Evolutionary conservation across 2,797 vertebrate genomes (phyloP).

Genomic region (Zenarchopterus dispar): DNA sequence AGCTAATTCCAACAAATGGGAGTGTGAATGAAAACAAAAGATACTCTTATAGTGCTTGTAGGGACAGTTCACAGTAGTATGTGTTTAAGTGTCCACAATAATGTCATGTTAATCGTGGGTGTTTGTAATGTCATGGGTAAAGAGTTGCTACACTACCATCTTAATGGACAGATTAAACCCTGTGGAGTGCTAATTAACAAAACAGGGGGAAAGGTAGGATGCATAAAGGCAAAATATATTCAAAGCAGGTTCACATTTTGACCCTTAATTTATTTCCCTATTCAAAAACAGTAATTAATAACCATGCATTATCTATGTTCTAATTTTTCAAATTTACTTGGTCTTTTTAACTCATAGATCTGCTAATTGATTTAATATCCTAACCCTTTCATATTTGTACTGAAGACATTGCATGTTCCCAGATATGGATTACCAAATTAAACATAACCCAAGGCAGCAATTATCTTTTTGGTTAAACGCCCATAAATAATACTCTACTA

Average conservation of each 20-base stretch:
- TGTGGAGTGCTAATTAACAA: slow-evolving; percentile 10
- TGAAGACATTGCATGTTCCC: too few relatives aligned
- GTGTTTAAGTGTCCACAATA: slow-evolving; percentile 27
- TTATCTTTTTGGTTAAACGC: background rate
- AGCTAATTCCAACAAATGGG: slow-evolving; percentile 56
- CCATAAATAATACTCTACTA: background rate
- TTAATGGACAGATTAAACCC: slow-evolving; percentile 18
- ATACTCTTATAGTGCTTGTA: slow-evolving; percentile 11
- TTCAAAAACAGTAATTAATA: slow-evolving; percentile 3
- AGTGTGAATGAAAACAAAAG: slow-evolving; percentile 56
- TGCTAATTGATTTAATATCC: too few relatives aligned
- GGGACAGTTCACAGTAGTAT: slow-evolving; percentile 24
- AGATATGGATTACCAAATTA: background rate
- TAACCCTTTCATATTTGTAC: too few relatives aligned
- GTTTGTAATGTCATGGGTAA: slow-evolving; percentile 17
- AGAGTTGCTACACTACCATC: slow-evolving; percentile 16
- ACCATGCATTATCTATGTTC: background rate
- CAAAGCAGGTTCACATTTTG: slow-evolving; percentile 17
- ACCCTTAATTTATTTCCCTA: slow-evolving; percentile 5
- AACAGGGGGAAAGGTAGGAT: background rate
- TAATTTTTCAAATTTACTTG: background rate
- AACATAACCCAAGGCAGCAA: background rate
- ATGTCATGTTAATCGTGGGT: slow-evolving; percentile 41
- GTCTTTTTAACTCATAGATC: slow-evolving; percentile 8
- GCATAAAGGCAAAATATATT: slow-evolving; percentile 13